phyloP scores from a whole-genome alignment of 1,140 invertebrate species.

The Diorhabda carinulata region DNA sequence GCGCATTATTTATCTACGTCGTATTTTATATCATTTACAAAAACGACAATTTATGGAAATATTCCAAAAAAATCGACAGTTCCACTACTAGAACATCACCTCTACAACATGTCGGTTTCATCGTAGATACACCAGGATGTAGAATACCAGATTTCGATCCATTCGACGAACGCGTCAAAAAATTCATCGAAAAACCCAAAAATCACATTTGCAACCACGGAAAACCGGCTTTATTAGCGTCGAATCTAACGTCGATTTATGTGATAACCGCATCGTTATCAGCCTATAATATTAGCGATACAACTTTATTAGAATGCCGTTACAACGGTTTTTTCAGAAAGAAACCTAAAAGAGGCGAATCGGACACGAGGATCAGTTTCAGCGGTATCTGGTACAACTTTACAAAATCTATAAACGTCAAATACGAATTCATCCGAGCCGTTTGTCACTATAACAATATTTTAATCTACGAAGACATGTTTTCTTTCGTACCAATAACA shows the following conservation, averaged over 20 bases:
- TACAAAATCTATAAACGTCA: conserved; percentile 45
- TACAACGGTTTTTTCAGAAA: conserved; percentile 59
- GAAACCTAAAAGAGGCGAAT: conserved; percentile 45
- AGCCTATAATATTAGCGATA: conserved; percentile 54
- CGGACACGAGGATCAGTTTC: conserved; percentile 49
- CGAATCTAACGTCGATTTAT: conserved; percentile 60
- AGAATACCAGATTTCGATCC: conserved; percentile 73
- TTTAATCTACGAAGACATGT: conserved; percentile 64
- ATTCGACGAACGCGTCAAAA: conserved; percentile 56
- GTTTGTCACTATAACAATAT: conserved; percentile 53
- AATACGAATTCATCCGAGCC: conserved; percentile 61
- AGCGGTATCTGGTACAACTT: conserved; percentile 49
- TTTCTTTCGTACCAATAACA: conserved; percentile 61
- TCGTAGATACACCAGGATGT: conserved; percentile 71
- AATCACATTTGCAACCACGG: conserved; percentile 49
- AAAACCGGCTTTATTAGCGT: conserved; percentile 55
- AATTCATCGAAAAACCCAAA: conserved; percentile 48
- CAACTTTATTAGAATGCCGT: conserved; percentile 54
- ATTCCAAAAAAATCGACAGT: too few species aligned
- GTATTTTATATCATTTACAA: too few species aligned
- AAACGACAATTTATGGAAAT: too few species aligned
- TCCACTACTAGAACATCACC: too few species aligned
- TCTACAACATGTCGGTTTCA: conserved; percentile 31
- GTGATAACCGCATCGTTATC: conserved; percentile 44
- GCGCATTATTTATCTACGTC: too few species aligned